phyloP scores from a whole-genome alignment of 2,888 invertebrate genomes.

The Danaus chrysippus region DNA sequence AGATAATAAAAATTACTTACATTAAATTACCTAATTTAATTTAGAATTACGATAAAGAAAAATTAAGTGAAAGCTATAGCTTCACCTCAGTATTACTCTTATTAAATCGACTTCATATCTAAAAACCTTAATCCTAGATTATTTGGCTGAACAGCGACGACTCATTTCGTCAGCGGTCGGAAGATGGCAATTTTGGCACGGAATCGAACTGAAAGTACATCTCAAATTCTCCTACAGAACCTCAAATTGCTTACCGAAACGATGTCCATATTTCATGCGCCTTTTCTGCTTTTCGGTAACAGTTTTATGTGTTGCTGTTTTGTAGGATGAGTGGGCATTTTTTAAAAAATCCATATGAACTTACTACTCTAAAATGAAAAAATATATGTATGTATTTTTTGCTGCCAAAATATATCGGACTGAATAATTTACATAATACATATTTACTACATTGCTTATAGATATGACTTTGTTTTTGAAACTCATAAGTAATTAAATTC shows the following conservation, averaged over 20 bases:
- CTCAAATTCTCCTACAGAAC: constrained; percentile 55
- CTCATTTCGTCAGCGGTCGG: constrained; percentile 42
- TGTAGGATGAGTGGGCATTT: constrained; percentile 28
- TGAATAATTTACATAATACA: too few relatives aligned
- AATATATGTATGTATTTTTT: background rate
- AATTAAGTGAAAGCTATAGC: too few relatives aligned
- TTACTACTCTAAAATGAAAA: background rate
- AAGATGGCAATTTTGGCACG: constrained; percentile 71
- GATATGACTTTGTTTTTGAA: too few relatives aligned
- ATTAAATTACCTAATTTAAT: too few relatives aligned
- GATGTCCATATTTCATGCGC: constrained; percentile 62
- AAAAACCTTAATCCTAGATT: constrained; percentile 25
- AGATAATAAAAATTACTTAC: too few relatives aligned
- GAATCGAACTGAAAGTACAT: constrained; percentile 49
- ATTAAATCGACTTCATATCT: background rate
- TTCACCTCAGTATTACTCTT: too few relatives aligned
- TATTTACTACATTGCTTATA: too few relatives aligned
- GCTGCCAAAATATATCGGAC: too few relatives aligned
- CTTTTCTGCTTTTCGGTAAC: constrained; percentile 50
- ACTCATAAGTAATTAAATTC: too few relatives aligned
- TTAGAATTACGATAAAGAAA: too few relatives aligned
- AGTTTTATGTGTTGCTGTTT: constrained; percentile 45
- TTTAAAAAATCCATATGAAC: background rate
- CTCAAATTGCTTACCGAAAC: constrained; percentile 70
- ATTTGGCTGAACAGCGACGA: constrained; percentile 25